Evolutionary conservation across 2,797 vertebrate species (phyloP).

Genomic region (Fistularia commersonii): DNA sequence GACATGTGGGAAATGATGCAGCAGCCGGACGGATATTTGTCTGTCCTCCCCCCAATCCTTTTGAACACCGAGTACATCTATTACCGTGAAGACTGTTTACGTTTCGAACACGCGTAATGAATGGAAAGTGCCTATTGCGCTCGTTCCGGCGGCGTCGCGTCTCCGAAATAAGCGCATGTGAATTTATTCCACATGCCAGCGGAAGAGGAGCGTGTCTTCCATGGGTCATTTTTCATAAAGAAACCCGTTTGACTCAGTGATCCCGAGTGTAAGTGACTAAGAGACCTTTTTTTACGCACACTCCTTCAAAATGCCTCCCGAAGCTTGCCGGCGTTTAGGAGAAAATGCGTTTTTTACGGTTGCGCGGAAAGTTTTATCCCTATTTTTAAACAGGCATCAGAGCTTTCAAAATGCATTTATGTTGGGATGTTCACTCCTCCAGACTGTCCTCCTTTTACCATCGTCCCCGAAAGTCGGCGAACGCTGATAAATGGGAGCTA

Average conservation of each 20-base stretch:
- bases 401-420: slow-evolving; percentile 31
- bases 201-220: slow-evolving; percentile 11
- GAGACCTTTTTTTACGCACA: slow-evolving; percentile 2
- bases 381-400: slow-evolving; percentile 7
- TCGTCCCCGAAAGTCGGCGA: slow-evolving; percentile 26
- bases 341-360: neutral
- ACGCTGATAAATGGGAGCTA: slow-evolving; percentile 61
- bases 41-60: too few species aligned
- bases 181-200: slow-evolving; percentile 31
- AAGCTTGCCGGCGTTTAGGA: neutral
- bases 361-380: slow-evolving; percentile 45
- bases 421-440: slow-evolving; percentile 34
- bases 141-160: slow-evolving; percentile 34
- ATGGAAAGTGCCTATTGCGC: slow-evolving; percentile 1
- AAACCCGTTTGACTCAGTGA: neutral
- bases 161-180: slow-evolving; percentile 33
- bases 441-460: slow-evolving; percentile 28
- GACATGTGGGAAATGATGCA: too few species aligned
- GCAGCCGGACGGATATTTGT: too few species aligned
- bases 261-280: too few species aligned
- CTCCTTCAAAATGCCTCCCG: neutral
- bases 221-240: neutral
- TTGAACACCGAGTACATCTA: too few species aligned
- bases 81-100: too few species aligned
- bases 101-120: too few species aligned